phyloP scores from a whole-genome alignment of 1,140 invertebrate species.

The roundworm (Caenorhabditis elegans) region DNA sequence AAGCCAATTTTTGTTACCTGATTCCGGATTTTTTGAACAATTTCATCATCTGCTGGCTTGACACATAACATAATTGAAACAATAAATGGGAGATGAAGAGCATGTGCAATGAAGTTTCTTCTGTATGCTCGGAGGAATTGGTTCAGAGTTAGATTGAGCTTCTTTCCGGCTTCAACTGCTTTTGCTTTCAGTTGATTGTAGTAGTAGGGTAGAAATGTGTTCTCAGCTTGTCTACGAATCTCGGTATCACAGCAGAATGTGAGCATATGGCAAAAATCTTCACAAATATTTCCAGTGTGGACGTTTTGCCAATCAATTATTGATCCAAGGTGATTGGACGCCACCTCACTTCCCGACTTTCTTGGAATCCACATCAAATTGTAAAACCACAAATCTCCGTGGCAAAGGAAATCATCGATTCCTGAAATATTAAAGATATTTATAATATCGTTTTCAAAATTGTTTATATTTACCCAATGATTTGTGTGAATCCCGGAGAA shows the following conservation, averaged over 20 bases:
- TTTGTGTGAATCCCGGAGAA: background rate
- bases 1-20: background rate
- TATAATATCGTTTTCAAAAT: background rate
- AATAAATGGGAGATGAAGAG: slow-evolving; percentile 7
- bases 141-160: background rate
- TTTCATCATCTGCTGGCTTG: background rate
- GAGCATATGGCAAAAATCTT: slow-evolving; percentile 1
- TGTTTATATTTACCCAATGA: background rate
- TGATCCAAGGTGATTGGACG: background rate
- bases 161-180: background rate
- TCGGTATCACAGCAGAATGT: slow-evolving; percentile 10
- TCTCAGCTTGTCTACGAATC: background rate
- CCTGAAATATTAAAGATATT: background rate
- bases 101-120: background rate
- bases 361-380: background rate
- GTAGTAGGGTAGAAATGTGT: background rate
- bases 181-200: background rate
- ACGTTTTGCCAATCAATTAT: slow-evolving; percentile 21
- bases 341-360: background rate
- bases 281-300: background rate
- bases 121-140: background rate
- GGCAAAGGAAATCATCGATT: background rate
- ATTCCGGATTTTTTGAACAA: background rate
- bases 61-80: background rate
- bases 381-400: slow-evolving; percentile 4